Base-by-base conservation (phyloP, 2,797 vertebrate genomes). In the Eutrigla gurnardus region DNA sequence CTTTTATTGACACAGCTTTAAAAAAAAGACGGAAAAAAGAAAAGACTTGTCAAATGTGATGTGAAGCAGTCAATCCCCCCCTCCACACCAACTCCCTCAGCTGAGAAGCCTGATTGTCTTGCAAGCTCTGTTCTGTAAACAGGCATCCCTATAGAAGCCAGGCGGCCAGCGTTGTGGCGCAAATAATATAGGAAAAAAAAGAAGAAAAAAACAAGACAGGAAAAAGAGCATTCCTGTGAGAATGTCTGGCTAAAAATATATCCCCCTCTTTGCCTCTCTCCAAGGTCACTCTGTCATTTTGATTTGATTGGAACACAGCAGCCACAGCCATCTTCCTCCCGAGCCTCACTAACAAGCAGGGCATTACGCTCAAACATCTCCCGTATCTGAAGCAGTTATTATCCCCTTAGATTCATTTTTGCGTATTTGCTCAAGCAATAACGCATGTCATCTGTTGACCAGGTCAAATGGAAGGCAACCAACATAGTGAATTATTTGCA, bases 271-370 rank as follows among this genome's bases (percentile, higher is more conserved):
- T 78, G 80, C 86, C 85, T 92, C 68, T 92, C 68, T 81, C 69
- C 85, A 92, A 93, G 90, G 89, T 90, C 90, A 90, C 81, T 78
- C 82, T 89, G 89, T 91, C 87, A 87, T 91, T 91, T 85, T 87
- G 86, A 90, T 90, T 87, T 91, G 91, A 93, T 91, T 89, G 86
- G 85, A 86, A 75, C 82, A 72, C 83, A 85, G 90, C 83, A 87
- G 87, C 82, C 78, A 82, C 66, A 63, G 74, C 81, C 82, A 60
- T 89, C 82, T 79, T 84, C 75, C 84, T 87, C 87, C 83, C 82
- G 85, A 89, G 89, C 80, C 77, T 68, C 80, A 8, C 87, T 88
- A 91, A 91, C 91, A 89, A 91, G 86, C 79, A 46, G 65, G 62
- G 50, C 72, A 73, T 78, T 82, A 65, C 83, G 45, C 65, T 80